phyloP scores from a whole-genome alignment of 2,888 invertebrate genomes.

The Pandemis heparana region DNA sequence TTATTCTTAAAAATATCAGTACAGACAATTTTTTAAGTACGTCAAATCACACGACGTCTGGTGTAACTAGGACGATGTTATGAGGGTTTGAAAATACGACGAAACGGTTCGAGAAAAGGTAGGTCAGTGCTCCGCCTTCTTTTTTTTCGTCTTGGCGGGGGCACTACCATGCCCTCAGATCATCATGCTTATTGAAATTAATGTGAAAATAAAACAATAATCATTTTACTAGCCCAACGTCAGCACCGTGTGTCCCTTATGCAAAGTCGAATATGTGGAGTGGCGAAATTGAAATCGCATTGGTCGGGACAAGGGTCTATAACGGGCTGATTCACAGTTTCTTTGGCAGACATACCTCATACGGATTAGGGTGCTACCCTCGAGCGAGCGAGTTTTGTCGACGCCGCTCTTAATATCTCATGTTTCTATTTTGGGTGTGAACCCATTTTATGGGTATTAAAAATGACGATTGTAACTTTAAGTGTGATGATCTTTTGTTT shows the following conservation, averaged over 20 bases:
- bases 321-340: slow-evolving; percentile 54
- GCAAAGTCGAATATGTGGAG: slow-evolving; percentile 63
- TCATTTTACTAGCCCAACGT: no score
- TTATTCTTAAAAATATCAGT: no score
- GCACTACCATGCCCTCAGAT: no score
- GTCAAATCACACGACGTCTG: no score
- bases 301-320: slow-evolving; percentile 52
- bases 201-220: no score
- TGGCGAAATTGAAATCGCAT: slow-evolving; percentile 72
- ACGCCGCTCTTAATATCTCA: slow-evolving; percentile 14
- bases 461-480: not conserved
- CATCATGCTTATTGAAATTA: no score
- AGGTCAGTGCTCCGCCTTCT: no score
- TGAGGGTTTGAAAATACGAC: no score
- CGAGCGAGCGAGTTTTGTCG: slow-evolving; percentile 20
- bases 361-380: slow-evolving; percentile 34
- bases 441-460: slow-evolving; percentile 13
- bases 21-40: no score
- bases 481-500: not conserved
- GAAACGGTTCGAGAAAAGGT: no score
- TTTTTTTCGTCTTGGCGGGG: no score
- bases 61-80: no score
- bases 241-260: slow-evolving; percentile 46
- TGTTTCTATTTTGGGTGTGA: slow-evolving; percentile 29
- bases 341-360: slow-evolving; percentile 56